phyloP scores from a whole-genome alignment of 2,797 vertebrate species.

The Salmo trutta region DNA sequence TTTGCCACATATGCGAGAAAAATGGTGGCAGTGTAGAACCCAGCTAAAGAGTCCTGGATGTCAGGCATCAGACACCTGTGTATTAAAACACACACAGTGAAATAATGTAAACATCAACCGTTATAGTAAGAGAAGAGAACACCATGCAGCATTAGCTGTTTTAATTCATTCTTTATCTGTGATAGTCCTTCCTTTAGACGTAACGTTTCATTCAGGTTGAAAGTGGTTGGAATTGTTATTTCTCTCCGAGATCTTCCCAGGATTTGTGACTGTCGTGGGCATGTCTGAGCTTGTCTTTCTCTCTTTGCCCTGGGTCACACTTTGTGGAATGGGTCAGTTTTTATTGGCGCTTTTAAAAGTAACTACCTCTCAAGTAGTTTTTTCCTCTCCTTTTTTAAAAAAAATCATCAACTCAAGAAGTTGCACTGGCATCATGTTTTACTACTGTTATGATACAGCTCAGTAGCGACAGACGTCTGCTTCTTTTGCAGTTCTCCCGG shows the following conservation, averaged over 20 bases:
- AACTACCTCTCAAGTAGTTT: background rate
- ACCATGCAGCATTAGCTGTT: background rate
- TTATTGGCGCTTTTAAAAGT: conserved; percentile 35
- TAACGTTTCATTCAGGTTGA: background rate
- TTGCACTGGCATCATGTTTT: background rate
- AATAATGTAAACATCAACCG: background rate
- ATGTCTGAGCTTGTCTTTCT: conserved; percentile 24
- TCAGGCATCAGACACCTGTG: background rate
- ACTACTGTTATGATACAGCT: conserved; percentile 4
- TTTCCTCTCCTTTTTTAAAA: conserved; percentile 17
- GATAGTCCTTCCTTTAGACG: background rate
- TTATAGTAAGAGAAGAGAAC: background rate
- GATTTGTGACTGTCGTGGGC: conserved; percentile 14
- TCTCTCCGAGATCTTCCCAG: conserved; percentile 1
- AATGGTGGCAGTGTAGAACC: too few species aligned
- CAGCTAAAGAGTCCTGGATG: background rate
- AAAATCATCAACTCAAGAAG: background rate
- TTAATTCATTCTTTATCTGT: conserved; percentile 3
- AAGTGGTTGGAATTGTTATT: conserved; percentile 4
- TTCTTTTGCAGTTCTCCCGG: too few species aligned
- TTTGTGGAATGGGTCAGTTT: conserved; percentile 32
- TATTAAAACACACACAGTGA: background rate
- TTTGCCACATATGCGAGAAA: too few species aligned
- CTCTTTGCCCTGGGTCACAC: conserved; percentile 31
- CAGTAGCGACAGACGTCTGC: background rate